Conservation (phyloP, 2,113 vertebrate genomes). For the Polyodon spathula region DNA sequence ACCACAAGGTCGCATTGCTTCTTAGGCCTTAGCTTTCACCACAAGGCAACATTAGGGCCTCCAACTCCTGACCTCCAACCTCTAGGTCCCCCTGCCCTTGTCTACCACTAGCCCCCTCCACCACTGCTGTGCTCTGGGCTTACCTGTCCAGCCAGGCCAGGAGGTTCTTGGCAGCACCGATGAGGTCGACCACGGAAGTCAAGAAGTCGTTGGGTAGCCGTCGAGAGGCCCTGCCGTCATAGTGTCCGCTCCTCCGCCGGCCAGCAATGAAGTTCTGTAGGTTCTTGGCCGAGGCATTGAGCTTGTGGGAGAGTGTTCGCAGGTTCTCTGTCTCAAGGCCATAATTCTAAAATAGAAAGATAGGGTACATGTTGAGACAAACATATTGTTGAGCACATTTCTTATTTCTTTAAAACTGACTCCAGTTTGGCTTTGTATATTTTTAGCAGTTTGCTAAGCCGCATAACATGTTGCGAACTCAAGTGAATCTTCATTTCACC, state of each 20-base stretch:
- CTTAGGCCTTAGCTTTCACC: too few relatives aligned
- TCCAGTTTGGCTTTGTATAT: too few relatives aligned
- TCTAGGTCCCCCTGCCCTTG: too few relatives aligned
- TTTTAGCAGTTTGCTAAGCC: too few relatives aligned
- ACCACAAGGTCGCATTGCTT: too few relatives aligned
- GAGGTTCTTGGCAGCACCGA: constrained; percentile 80
- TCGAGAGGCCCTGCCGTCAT: constrained; percentile 71
- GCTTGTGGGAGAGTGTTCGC: constrained; percentile 77
- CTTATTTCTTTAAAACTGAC: too few relatives aligned
- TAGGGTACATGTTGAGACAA: constrained; percentile 18
- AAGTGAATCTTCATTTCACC: too few relatives aligned
- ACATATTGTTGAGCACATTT: too few relatives aligned
- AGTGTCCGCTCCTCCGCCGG: constrained; percentile 75
- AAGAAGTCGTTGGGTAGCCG: constrained; percentile 78
- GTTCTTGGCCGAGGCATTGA: constrained; percentile 83
- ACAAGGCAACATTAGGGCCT: too few relatives aligned
- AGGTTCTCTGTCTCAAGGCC: constrained; percentile 84
- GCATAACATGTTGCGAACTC: too few relatives aligned
- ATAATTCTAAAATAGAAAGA: constrained; percentile 64
- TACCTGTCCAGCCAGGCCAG: constrained; percentile 89
- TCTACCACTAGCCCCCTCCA: too few relatives aligned
- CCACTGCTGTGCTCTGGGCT: constrained; percentile 17
- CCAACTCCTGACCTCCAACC: too few relatives aligned
- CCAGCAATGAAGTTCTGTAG: constrained; percentile 84
- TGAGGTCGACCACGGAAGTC: constrained; percentile 81